phyloP scores from a whole-genome alignment of 2,797 vertebrate species.

The Galago senegalensis region DNA sequence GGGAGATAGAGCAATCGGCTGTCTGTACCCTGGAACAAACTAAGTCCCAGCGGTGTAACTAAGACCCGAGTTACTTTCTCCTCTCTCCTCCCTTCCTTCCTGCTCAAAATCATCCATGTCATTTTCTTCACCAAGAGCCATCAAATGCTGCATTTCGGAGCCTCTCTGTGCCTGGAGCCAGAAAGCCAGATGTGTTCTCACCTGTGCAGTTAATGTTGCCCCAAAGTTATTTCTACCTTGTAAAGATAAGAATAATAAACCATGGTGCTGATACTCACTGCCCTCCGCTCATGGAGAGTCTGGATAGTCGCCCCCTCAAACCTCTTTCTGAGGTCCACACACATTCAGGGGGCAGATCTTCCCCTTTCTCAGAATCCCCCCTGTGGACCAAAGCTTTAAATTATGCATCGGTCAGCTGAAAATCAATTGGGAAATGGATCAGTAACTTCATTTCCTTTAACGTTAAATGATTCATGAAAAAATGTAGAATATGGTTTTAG shows the following conservation, averaged over 20 bases:
- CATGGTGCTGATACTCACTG: background rate
- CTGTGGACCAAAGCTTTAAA: slow-evolving; percentile 58
- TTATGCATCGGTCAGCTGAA: slow-evolving; percentile 47
- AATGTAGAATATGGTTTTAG: background rate
- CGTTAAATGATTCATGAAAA: slow-evolving; percentile 55
- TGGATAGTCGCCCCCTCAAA: background rate
- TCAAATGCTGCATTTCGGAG: background rate
- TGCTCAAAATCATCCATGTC: background rate
- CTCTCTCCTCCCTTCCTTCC: too few relatives aligned
- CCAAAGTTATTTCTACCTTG: background rate
- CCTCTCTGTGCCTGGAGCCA: background rate
- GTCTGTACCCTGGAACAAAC: background rate
- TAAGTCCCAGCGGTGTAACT: background rate
- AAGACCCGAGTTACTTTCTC: background rate
- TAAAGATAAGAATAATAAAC: background rate
- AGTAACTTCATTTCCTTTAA: slow-evolving; percentile 69
- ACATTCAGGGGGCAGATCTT: background rate
- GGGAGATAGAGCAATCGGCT: background rate
- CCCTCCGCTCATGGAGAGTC: background rate
- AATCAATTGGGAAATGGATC: slow-evolving; percentile 65
- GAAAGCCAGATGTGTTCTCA: background rate
- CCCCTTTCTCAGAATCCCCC: background rate
- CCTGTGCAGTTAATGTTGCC: background rate
- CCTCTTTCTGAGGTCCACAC: background rate
- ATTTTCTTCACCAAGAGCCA: background rate